A percentile compares a stretch with the other conserved stretches of the same genome.
Conservation (phyloP, 2,888 invertebrate species). For the Spialia ferax region DNA sequence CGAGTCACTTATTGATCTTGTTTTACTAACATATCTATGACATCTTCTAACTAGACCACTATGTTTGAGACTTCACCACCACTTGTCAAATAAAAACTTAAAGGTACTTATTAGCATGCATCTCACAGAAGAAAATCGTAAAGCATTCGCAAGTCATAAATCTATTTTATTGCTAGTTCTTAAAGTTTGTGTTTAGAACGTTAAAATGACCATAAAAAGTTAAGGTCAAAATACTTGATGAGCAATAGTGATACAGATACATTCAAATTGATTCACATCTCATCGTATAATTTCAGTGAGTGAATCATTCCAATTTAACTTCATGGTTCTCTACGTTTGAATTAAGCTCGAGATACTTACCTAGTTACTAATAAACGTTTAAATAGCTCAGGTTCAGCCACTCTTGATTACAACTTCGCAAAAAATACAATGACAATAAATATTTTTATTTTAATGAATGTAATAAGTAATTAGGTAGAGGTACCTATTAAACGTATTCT, state of each 20-base stretch:
- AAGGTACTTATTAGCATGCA: slow-evolving; percentile 30
- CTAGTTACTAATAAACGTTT: too few species aligned
- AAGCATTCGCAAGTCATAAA: slow-evolving; percentile 48
- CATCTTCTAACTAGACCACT: not conserved
- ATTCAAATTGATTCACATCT: slow-evolving; percentile 58
- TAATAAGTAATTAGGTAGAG: too few species aligned
- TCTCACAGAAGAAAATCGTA: slow-evolving; percentile 23
- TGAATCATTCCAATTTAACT: slow-evolving; percentile 52
- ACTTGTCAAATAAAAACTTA: not conserved
- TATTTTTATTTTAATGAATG: too few species aligned
- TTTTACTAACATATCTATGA: not conserved
- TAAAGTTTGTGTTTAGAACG: slow-evolving; percentile 51
- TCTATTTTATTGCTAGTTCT: slow-evolving; percentile 61
- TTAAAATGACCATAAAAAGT: slow-evolving; percentile 64
- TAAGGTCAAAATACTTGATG: slow-evolving; percentile 69
- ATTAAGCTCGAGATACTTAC: not conserved
- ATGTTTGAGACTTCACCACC: too few species aligned
- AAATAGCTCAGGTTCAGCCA: too few species aligned
- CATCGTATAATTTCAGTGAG: slow-evolving; percentile 44
- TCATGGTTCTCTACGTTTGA: slow-evolving; percentile 14
- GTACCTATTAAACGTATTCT: too few species aligned
- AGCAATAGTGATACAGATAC: slow-evolving; percentile 58
- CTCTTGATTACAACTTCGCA: too few species aligned
- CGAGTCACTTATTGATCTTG: too few species aligned
- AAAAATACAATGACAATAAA: too few species aligned